Conservation (phyloP, 2,888 invertebrate genomes). For the Cryptocheilus praepositus region DNA sequence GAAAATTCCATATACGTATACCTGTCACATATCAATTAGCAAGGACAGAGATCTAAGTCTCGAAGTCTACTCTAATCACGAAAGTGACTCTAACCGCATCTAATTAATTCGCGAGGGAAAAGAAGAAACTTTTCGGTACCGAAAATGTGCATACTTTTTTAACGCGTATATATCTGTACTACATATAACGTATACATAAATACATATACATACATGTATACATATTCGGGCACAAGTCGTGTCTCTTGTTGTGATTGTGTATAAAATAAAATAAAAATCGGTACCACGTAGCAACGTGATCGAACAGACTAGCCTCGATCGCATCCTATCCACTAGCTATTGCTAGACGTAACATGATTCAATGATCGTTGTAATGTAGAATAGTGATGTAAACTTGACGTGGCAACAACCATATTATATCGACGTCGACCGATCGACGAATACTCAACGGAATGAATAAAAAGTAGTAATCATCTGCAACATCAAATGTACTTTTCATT, state of each 20-base stretch:
- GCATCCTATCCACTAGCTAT: background rate
- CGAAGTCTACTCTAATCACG: constrained; percentile 55
- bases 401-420: too few relatives aligned
- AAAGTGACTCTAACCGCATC: constrained; percentile 43
- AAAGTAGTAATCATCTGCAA: constrained; percentile 42
- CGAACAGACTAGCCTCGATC: background rate
- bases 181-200: constrained; percentile 13
- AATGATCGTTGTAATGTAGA: too few relatives aligned
- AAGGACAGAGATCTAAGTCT: constrained; percentile 10
- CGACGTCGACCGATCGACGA: too few relatives aligned
- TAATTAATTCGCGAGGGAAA: constrained; percentile 37
- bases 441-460: background rate
- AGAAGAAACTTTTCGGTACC: constrained; percentile 39
- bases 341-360: too few relatives aligned
- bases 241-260: constrained; percentile 60
- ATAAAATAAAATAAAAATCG: constrained; percentile 52
- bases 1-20: constrained; percentile 4
- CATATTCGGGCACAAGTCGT: constrained; percentile 49
- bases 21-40: constrained; percentile 15
- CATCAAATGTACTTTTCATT: constrained; percentile 73
- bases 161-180: constrained; percentile 63
- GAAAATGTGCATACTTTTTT: constrained; percentile 61
- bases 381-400: too few relatives aligned
- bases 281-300: constrained; percentile 28
- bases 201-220: too few relatives aligned